phyloP scores from a whole-genome alignment of 2,888 invertebrate genomes.

The Tuta absoluta region DNA sequence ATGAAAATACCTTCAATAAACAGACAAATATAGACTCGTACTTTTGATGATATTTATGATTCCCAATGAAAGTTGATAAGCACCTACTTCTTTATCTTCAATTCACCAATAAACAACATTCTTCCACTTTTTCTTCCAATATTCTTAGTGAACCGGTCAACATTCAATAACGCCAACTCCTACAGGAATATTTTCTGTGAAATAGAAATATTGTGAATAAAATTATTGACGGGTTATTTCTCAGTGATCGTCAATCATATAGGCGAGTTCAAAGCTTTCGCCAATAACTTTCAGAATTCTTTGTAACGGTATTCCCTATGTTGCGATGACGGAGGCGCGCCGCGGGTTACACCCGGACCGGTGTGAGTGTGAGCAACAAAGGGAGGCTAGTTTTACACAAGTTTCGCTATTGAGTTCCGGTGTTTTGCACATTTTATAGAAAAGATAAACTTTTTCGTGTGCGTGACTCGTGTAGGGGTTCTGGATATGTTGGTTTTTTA shows the following conservation, averaged over 20 bases:
- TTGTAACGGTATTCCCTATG: neutral
- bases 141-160: neutral
- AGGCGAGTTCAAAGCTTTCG: slow-evolving; percentile 11
- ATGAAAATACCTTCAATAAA: no score
- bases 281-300: slow-evolving; percentile 9
- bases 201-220: slow-evolving; percentile 13
- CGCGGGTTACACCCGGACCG: no score
- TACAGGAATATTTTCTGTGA: neutral
- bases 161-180: slow-evolving; percentile 1
- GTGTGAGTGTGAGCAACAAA: slow-evolving; percentile 4
- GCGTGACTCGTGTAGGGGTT: neutral
- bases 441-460: neutral
- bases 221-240: slow-evolving; percentile 7
- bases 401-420: slow-evolving; percentile 11
- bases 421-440: neutral
- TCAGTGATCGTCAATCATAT: slow-evolving; percentile 19
- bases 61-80: neutral
- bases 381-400: slow-evolving; percentile 7
- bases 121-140: neutral
- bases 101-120: neutral
- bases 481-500: neutral
- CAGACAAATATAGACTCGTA: no score
- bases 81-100: neutral
- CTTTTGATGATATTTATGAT: neutral
- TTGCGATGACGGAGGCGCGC: neutral